Evolutionary conservation across 2,888 invertebrate genomes (phyloP).

Genomic region (Pantelozetes paolii): DNA sequence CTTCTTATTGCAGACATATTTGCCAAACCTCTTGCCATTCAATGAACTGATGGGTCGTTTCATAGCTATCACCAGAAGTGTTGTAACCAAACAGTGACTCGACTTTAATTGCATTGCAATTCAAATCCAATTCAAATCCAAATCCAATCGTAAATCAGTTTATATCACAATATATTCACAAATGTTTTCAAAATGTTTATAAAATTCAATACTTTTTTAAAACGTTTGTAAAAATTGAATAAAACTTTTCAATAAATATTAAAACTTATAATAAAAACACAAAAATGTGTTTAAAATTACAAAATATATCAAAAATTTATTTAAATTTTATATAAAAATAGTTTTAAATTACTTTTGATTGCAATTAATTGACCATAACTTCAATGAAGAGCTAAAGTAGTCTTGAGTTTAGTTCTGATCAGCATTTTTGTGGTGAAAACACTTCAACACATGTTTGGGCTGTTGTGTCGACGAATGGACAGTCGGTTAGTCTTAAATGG

Average conservation of each 20-base stretch:
- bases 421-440: not conserved
- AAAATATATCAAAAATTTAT: not conserved
- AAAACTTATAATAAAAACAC: not conserved
- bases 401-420: constrained; percentile 6
- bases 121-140: not conserved
- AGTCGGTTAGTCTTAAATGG: not conserved
- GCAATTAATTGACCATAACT: not conserved
- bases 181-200: not conserved
- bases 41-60: constrained; percentile 21
- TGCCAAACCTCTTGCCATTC: constrained; percentile 8
- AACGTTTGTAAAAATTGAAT: not conserved
- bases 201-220: not conserved
- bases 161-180: not conserved
- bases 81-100: constrained; percentile 1
- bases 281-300: not conserved
- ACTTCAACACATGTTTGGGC: not conserved
- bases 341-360: not conserved
- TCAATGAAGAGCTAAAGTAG: not conserved
- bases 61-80: not conserved
- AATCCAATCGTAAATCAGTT: not conserved
- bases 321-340: not conserved
- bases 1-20: constrained; percentile 17
- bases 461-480: no score
- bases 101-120: constrained; percentile 18
- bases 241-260: not conserved